These are phyloP conservation scores for Mionectes macconnelli DNA, from an alignment of 2,113 vertebrate species.

Conservation along the genomic window DNA sequence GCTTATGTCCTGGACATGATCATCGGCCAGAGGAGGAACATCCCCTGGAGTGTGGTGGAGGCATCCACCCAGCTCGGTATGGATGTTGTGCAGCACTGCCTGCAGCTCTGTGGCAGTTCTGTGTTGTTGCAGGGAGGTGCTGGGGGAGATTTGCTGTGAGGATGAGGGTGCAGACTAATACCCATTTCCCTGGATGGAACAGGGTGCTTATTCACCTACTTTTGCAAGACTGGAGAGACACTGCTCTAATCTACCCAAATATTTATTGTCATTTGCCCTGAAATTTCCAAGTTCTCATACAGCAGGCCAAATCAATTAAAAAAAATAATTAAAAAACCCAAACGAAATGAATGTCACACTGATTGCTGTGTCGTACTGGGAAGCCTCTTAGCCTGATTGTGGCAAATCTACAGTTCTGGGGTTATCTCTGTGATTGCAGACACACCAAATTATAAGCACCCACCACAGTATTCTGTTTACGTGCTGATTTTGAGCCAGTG, in stretches of 20 bases:
- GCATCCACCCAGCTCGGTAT: conserved; percentile 92
- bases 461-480: background rate
- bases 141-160: background rate
- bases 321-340: background rate
- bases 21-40: conserved; percentile 90
- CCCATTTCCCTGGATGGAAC: background rate
- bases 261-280: background rate
- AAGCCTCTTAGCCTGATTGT: background rate
- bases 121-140: background rate
- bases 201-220: background rate
- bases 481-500: background rate
- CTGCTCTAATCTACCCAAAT: background rate
- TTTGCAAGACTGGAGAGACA: background rate
- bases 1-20: conserved; percentile 92
- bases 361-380: background rate
- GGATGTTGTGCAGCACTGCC: background rate
- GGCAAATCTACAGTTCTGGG: background rate
- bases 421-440: background rate
- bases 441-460: background rate
- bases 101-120: accelerated
- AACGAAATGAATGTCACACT: background rate
- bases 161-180: background rate
- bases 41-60: conserved; percentile 93
- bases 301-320: background rate
- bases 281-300: background rate